Evolutionary conservation across 2,797 vertebrate species (phyloP), one percentile per base, ranked within the genome.

Genomic region (Artibeus jamaicensis): DNA sequence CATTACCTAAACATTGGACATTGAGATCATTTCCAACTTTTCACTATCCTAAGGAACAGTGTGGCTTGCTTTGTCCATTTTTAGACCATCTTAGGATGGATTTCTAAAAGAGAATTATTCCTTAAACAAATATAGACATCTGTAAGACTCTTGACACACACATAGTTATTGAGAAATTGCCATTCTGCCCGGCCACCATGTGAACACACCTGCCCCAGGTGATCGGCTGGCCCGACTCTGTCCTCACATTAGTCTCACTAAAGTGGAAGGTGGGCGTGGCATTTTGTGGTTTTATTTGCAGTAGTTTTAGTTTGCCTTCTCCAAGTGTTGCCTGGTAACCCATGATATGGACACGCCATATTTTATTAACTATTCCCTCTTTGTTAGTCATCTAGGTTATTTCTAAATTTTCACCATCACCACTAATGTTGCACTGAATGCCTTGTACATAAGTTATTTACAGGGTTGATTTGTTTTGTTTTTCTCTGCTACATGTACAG

Each of bases 21-120:
- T 44, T 67, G 48, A 46, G 26, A 46, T 29, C 15, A 19, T 65
- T 86, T 77, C 62, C 8, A 37, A 11, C 68, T 92, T 82, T 62
- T 89, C n/a, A 26, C 9, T 32, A 8, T 48, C 44, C 0, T 37
- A 34, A 42, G 26, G 26, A 77, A 67, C 6, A 59, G 46, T 4
- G 7, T 39, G 26, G 7, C 53, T 22, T 55, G 0, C n/a, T 83
- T 89, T 62, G 32, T 7, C 26, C 16, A 42, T n/a, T 50, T 91
- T 70, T 42, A 74, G 42, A 73, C 34, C 48, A 79, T 26, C 57
- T 89, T n/a, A 22, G 24, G 18, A 55, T 42, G 22, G 14, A 15
- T 89, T 89, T 96, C 57, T 88, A 70, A 32, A 53, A 44, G 53
- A 85, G 37, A 90, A 70, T 39, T 32, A 74, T 22, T 79, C 44